A percentile compares a stretch with the other conserved stretches of the same genome.
Conservation (phyloP, 2,113 vertebrate species). For the Callospermophilus lateralis region DNA sequence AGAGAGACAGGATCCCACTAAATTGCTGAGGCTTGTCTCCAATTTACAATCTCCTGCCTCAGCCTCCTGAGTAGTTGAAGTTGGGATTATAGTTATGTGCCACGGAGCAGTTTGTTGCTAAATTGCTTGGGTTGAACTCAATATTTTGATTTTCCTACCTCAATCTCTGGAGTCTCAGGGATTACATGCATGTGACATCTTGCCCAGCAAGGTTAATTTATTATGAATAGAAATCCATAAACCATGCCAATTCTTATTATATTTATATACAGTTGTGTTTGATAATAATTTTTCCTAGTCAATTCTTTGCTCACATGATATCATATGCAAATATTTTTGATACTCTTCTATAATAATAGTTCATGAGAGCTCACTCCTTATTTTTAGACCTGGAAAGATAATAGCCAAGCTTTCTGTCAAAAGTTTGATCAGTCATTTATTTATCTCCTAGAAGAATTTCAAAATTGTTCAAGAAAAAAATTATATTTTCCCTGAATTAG, state of each 20-base stretch:
- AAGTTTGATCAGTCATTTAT: background rate
- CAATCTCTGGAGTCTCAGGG: background rate
- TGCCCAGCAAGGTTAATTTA: background rate
- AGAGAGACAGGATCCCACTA: background rate
- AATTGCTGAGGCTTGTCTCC: background rate
- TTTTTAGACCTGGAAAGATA: background rate
- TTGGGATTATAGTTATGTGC: background rate
- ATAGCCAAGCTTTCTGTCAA: background rate
- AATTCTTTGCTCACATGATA: constrained; percentile 5
- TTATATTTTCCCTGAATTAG: background rate
- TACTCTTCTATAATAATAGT: background rate
- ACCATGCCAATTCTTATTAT: background rate
- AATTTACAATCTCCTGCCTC: background rate
- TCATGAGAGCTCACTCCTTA: background rate
- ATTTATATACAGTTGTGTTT: background rate
- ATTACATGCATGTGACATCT: background rate
- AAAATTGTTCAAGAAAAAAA: constrained; percentile 31
- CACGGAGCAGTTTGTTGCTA: background rate
- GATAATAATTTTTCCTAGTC: background rate
- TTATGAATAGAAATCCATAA: background rate
- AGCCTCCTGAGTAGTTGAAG: background rate
- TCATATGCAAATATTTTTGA: background rate
- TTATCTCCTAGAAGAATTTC: background rate
- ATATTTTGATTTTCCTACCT: background rate
- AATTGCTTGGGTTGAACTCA: background rate